Conservation (phyloP, 2,888 invertebrate species). For the Parnassius smintheus region DNA sequence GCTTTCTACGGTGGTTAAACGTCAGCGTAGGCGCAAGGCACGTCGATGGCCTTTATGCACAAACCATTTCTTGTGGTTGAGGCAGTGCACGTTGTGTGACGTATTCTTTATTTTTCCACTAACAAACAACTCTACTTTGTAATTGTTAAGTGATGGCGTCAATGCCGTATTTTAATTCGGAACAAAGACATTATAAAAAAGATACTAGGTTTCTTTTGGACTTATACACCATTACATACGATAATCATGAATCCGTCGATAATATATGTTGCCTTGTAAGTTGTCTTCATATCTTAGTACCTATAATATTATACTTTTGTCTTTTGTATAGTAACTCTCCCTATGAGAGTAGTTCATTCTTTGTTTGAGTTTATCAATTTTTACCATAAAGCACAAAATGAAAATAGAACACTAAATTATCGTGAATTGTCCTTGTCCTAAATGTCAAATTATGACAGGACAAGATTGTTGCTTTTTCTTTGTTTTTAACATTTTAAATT, state of each 20-base stretch:
- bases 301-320: not conserved
- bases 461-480: constrained; percentile 46
- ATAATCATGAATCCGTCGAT: constrained; percentile 89
- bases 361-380: not conserved
- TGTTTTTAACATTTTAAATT: constrained; percentile 36
- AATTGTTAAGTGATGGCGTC: constrained; percentile 62
- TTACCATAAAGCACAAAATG: constrained; percentile 40
- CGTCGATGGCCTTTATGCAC: constrained; percentile 58
- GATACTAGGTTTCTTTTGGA: constrained; percentile 91
- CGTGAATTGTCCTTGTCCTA: constrained; percentile 65
- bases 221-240: constrained; percentile 92
- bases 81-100: constrained; percentile 30
- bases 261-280: constrained; percentile 85
- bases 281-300: constrained; percentile 34
- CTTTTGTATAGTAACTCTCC: too few relatives aligned
- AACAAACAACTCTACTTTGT: constrained; percentile 28
- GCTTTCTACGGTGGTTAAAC: constrained; percentile 78
- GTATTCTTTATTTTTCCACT: constrained; percentile 29
- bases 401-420: constrained; percentile 51
- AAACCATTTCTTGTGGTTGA: constrained; percentile 33
- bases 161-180: constrained; percentile 77
- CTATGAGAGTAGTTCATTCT: not conserved
- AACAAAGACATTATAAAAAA: constrained; percentile 91
- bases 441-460: constrained; percentile 69
- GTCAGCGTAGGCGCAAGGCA: constrained; percentile 42